phyloP scores from a whole-genome alignment of 2,797 vertebrate species.

The Lophius americanus region DNA sequence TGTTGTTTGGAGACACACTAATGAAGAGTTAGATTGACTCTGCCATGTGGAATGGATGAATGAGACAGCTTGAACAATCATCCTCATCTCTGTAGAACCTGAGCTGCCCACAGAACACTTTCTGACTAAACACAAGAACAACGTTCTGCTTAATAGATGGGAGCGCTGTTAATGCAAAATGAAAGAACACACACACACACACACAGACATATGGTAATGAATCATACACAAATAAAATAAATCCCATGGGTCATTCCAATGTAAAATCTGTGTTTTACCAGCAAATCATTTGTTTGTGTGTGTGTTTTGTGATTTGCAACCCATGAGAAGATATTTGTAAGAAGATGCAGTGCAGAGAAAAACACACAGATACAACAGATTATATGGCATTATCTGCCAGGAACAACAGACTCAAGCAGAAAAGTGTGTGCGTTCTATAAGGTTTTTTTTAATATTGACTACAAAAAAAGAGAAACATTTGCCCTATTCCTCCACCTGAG shows the following conservation, averaged over 20 bases:
- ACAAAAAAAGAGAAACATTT: constrained; percentile 39
- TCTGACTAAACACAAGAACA: neutral
- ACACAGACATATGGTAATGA: neutral
- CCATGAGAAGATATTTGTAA: constrained; percentile 29
- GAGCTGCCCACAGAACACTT: too few species aligned
- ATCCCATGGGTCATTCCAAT: constrained; percentile 1
- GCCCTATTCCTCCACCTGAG: constrained; percentile 54
- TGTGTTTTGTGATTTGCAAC: neutral
- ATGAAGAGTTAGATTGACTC: constrained; percentile 17
- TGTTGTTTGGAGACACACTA: neutral
- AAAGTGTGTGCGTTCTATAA: constrained; percentile 9
- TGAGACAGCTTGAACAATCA: neutral
- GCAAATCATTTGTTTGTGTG: constrained; percentile 7
- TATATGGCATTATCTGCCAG: neutral
- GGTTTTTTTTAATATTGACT: constrained; percentile 62
- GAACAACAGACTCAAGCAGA: constrained; percentile 21
- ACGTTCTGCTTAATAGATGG: constrained; percentile 1
- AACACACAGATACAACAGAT: constrained; percentile 12
- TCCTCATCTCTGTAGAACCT: neutral
- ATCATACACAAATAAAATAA: constrained; percentile 17
- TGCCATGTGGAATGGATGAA: constrained; percentile 1
- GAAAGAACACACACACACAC: neutral
- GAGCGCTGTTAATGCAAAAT: constrained; percentile 11
- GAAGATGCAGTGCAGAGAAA: constrained; percentile 12
- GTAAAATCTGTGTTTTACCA: constrained; percentile 30